Percentiles rank a stretch among this genome's conserved stretches.
These are phyloP conservation scores for Sebastes diaconus DNA, from an alignment of 2,797 vertebrate genomes.

Conservation along the genomic window DNA sequence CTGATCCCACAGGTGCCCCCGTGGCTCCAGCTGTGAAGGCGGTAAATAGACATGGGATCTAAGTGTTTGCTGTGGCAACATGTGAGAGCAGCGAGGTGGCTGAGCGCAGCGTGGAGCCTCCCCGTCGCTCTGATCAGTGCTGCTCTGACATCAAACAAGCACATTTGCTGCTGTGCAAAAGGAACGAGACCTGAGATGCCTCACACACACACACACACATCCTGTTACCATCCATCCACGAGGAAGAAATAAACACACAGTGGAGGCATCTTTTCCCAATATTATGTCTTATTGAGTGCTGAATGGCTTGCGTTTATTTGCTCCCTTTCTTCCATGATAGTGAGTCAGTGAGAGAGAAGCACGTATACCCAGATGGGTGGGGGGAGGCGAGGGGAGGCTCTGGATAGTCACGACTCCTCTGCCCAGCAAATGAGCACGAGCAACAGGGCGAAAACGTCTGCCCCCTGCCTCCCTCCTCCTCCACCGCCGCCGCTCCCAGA, in stretches of 20 bases:
- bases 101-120: constrained; percentile 41
- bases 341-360: constrained; percentile 42
- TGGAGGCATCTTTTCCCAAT: background rate
- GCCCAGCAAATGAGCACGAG: constrained; percentile 70
- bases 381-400: constrained; percentile 11
- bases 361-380: constrained; percentile 32
- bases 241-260: background rate
- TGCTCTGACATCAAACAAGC: constrained; percentile 55
- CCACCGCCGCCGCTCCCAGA: constrained; percentile 37
- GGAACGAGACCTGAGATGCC: constrained; percentile 9
- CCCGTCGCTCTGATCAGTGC: constrained; percentile 43
- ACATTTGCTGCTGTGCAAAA: constrained; percentile 27
- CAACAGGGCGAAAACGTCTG: constrained; percentile 59
- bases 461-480: constrained; percentile 3
- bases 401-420: constrained; percentile 80
- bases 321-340: constrained; percentile 30
- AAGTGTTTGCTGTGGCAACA: constrained; percentile 72
- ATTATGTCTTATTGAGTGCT: constrained; percentile 11
- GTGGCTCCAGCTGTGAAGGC: constrained; percentile 67
- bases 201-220: background rate
- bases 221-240: background rate
- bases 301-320: constrained; percentile 28
- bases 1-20: constrained; percentile 64
- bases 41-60: constrained; percentile 63
- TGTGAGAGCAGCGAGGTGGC: constrained; percentile 38